A percentile compares a stretch with the other conserved stretches of the same genome.
Conservation (phyloP, 2,797 vertebrate species). For the Myripristis jacobus region DNA sequence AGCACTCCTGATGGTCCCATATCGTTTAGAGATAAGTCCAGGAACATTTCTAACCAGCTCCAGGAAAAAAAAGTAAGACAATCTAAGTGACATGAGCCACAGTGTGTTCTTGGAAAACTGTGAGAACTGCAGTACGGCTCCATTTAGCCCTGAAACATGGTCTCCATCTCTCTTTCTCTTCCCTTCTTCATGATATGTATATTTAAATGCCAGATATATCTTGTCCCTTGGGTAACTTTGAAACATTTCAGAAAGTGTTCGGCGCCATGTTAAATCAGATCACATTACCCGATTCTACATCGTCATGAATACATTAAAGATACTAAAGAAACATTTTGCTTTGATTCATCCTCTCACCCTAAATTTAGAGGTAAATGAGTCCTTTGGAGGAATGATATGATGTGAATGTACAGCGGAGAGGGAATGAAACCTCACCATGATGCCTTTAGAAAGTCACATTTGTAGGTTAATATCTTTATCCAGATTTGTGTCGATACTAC, state of each 20-base stretch:
- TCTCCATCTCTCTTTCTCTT: conserved; percentile 36
- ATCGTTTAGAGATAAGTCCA: neutral
- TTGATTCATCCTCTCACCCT: conserved; percentile 51
- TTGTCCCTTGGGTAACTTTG: conserved; percentile 55
- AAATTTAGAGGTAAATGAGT: conserved; percentile 50
- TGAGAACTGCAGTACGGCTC: conserved; percentile 17
- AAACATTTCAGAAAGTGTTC: conserved; percentile 57
- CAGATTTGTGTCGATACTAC: conserved; percentile 15
- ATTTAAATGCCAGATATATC: conserved; percentile 66
- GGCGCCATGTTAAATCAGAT: conserved; percentile 55
- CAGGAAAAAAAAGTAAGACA: conserved; percentile 19
- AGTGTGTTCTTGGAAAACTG: conserved; percentile 35
- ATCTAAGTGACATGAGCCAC: conserved; percentile 30
- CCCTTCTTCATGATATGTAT: conserved; percentile 52
- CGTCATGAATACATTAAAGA: conserved; percentile 57
- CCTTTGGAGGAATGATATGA: conserved; percentile 49
- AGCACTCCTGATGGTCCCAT: neutral
- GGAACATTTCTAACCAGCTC: neutral
- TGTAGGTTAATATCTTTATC: conserved; percentile 11
- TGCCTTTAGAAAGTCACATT: neutral
- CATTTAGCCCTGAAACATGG: conserved; percentile 48
- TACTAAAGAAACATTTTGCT: conserved; percentile 48
- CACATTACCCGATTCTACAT: conserved; percentile 46
- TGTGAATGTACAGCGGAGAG: conserved; percentile 48
- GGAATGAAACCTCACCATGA: conserved; percentile 40